Percentiles rank a stretch among this genome's conserved stretches.
Conservation (phyloP, 2,797 vertebrate genomes). For the Myotis myotis region DNA sequence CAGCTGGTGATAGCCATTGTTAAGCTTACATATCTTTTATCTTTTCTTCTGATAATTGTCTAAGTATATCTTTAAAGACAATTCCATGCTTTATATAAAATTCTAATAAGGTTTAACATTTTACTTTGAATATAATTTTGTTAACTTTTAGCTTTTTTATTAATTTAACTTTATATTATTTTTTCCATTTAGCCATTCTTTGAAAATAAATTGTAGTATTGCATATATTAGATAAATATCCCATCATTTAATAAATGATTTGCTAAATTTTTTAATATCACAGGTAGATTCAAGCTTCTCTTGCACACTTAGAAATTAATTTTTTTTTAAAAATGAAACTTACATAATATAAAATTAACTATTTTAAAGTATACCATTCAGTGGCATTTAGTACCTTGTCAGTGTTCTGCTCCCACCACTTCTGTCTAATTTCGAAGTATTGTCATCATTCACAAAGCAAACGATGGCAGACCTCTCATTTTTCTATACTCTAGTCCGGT, state of each 20-base stretch:
- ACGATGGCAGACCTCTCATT: neutral
- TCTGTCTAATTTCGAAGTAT: neutral
- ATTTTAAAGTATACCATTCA: neutral
- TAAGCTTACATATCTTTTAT: neutral
- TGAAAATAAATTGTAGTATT: conserved; percentile 33
- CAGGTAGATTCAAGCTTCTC: neutral
- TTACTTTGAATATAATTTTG: conserved; percentile 9
- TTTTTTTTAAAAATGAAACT: neutral
- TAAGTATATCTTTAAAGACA: neutral
- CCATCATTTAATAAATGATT: neutral
- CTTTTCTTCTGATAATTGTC: conserved; percentile 15
- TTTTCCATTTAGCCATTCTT: conserved; percentile 16
- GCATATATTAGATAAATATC: neutral
- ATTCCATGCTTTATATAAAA: neutral
- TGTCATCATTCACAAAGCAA: neutral
- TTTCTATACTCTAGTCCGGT: neutral
- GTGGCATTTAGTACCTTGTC: neutral
- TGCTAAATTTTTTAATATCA: neutral
- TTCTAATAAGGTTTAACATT: neutral
- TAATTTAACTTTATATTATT: neutral
- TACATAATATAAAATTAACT: neutral
- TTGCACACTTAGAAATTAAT: neutral
- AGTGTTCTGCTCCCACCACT: neutral
- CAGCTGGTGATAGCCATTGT: neutral
- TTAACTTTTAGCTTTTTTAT: neutral